Conservation (phyloP, 1,140 invertebrate genomes). For the Rhyacophila brunnea region DNA sequence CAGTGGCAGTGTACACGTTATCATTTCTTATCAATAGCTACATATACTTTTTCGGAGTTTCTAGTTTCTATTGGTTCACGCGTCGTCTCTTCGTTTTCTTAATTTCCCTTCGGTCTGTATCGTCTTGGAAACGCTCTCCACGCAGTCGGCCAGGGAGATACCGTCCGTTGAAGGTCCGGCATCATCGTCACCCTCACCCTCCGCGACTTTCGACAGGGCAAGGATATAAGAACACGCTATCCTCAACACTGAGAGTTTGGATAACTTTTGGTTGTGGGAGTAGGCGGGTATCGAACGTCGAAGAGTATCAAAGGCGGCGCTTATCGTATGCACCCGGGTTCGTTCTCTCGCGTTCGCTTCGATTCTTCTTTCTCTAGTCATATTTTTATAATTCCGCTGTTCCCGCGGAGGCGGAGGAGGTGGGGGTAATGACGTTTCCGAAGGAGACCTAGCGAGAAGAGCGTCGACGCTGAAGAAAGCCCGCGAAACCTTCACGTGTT, state of each 20-base stretch:
- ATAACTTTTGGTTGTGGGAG: constrained; percentile 89
- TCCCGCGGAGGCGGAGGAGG: constrained; percentile 51
- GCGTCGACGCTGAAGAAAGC: constrained; percentile 42
- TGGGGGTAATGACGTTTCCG: constrained; percentile 24
- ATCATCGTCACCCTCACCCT: constrained; percentile 14
- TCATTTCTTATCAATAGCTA: no score
- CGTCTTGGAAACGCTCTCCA: constrained; percentile 81
- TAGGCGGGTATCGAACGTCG: constrained; percentile 83
- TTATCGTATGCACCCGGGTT: constrained; percentile 91
- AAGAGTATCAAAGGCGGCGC: constrained; percentile 89
- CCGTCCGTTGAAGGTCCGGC: constrained; percentile 52
- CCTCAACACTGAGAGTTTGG: constrained; percentile 85
- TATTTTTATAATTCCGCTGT: constrained; percentile 91
- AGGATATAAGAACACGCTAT: constrained; percentile 91
- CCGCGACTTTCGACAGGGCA: constrained; percentile 66
- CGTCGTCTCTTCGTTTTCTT: constrained; percentile 80
- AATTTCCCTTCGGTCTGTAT: constrained; percentile 91
- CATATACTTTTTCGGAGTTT: no score
- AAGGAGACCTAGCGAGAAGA: constrained; percentile 40
- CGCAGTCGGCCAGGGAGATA: constrained; percentile 70
- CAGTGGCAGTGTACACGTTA: no score
- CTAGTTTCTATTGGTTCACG: no score
- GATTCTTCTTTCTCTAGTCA: constrained; percentile 87
- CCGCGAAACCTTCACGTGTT: constrained; percentile 39
- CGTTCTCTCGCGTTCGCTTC: constrained; percentile 92